A percentile compares a stretch with the other conserved stretches of the same genome.
Evolutionary conservation across 2,797 vertebrate species (phyloP).

Genomic region (Myotis planiceps): DNA sequence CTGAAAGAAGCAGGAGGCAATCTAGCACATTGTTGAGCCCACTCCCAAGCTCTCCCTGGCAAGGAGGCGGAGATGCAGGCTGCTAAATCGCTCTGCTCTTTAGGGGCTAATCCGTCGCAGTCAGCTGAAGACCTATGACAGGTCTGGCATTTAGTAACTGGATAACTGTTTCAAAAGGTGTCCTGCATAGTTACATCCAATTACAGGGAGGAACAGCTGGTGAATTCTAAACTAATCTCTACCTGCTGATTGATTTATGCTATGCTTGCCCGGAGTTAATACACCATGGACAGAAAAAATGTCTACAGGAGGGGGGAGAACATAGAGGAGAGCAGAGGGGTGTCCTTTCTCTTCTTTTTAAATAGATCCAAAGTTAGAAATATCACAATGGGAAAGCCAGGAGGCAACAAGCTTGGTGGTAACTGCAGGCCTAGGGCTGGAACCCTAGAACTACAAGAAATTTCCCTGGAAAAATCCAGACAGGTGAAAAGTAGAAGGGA

Average conservation of each 20-base stretch:
- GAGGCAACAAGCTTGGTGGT: background rate
- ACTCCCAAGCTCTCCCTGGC: conserved; percentile 54
- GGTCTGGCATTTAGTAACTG: conserved; percentile 83
- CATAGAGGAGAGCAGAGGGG: conserved; percentile 13
- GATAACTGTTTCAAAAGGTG: conserved; percentile 84
- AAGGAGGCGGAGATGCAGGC: conserved; percentile 31
- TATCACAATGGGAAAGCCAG: background rate
- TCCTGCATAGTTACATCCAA: conserved; percentile 84
- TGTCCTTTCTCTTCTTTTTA: conserved; percentile 69
- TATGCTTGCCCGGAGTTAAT: conserved; percentile 69
- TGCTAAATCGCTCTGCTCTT: conserved; percentile 75
- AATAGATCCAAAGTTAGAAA: conserved; percentile 54
- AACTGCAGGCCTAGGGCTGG: background rate
- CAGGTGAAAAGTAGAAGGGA: background rate
- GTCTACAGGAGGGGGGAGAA: conserved; percentile 59
- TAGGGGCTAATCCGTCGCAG: conserved; percentile 77
- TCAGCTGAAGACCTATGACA: conserved; percentile 82
- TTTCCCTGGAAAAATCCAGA: conserved; percentile 10
- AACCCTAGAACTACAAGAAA: background rate
- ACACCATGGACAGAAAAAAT: conserved; percentile 79
- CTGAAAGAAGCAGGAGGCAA: conserved; percentile 29
- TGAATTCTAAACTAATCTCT: conserved; percentile 84
- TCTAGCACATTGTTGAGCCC: conserved; percentile 12
- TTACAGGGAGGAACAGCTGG: conserved; percentile 83
- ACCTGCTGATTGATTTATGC: conserved; percentile 84